Evolutionary conservation across 2,888 invertebrate genomes (phyloP), one percentile per base, ranked within the genome.

Genomic region (Alloscopus bannaensis): DNA sequence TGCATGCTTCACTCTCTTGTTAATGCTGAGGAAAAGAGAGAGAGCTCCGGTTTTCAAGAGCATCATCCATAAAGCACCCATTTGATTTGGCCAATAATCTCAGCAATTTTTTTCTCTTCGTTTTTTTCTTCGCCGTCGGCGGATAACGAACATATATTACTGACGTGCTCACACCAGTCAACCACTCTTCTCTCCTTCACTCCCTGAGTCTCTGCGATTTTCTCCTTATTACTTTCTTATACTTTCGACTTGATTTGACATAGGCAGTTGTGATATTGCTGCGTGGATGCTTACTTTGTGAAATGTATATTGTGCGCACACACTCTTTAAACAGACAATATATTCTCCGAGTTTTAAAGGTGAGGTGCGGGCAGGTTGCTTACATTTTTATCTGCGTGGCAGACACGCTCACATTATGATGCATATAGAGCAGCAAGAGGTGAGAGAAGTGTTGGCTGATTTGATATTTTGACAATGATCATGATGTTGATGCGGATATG

Each of bases 81-180:
- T 84, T 84, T 83, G 84, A 84, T 84, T 84, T 82, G 82, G 84
- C 84, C 81, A 84, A 83, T 84, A 84, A 79, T 81, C 69, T 66
- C 60, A 64, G 57, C 69, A 57, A 72, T 73, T 64, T 36, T 59
- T 64, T 70, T n/a, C n/a, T 81, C 69, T 66, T 65, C 64, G 57
- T 64, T 65, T 64, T 73, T 64, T 36, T 59, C 57, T 70, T 62
- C 76, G 76, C 81, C 81, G 42, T 52, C 20, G 81, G 76, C 71
- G 29, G 50, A 78, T 66, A 66, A 50, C 66, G 52, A 66, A 52
- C 52, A 18, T 64, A 64, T 45, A 42, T 6, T 22, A 4, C 47
- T 52, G 62, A 36, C 52, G 45, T 66, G 64, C 45, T 42, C 26
- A 42, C 18, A 13, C 20, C 60, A 31, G 28, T n/a, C n/a, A 16